Percentiles rank a stretch among this genome's conserved stretches.
Conservation (phyloP, 2,888 invertebrate species). For the Drosophila vallismaia region DNA sequence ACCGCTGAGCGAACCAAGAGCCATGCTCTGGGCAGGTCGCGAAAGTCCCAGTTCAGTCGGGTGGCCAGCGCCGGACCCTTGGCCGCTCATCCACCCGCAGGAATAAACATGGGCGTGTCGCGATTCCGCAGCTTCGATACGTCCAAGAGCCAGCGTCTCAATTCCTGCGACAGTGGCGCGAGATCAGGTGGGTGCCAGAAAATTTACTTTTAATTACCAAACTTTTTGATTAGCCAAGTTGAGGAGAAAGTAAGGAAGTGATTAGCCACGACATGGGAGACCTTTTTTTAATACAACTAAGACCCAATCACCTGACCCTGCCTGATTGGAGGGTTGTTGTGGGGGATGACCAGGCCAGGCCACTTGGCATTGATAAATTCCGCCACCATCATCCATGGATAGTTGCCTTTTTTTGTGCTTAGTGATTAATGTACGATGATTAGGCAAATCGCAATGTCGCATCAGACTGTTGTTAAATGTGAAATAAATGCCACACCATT, state of each 20-base stretch:
- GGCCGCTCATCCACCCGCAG: constrained; percentile 28
- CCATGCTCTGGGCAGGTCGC: constrained; percentile 83
- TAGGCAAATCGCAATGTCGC: constrained; percentile 7
- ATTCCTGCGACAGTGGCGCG: constrained; percentile 85
- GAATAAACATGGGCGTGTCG: constrained; percentile 84
- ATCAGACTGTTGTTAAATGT: constrained; percentile 5
- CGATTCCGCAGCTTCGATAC: constrained; percentile 88
- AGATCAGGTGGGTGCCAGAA: constrained; percentile 81
- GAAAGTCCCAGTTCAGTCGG: constrained; percentile 85
- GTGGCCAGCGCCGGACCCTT: constrained; percentile 53
- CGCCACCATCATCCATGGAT: constrained; percentile 2
- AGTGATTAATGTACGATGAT: constrained; percentile 10
- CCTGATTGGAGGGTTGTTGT: background rate
- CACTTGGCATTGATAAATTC: background rate
- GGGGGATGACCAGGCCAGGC: background rate
- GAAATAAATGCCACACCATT: constrained; percentile 10
- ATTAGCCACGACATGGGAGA: constrained; percentile 3
- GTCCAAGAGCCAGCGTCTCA: constrained; percentile 83
- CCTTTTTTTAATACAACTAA: background rate
- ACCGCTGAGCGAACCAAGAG: constrained; percentile 81
- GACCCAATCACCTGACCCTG: background rate
- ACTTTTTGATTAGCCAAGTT: background rate
- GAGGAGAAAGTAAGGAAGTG: background rate
- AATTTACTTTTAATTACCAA: constrained; percentile 2
- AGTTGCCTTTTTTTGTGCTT: background rate